A percentile compares a stretch with the other conserved stretches of the same genome.
Evolutionary conservation across 2,888 invertebrate genomes (phyloP).

Genomic region (Electrophaes corylata): DNA sequence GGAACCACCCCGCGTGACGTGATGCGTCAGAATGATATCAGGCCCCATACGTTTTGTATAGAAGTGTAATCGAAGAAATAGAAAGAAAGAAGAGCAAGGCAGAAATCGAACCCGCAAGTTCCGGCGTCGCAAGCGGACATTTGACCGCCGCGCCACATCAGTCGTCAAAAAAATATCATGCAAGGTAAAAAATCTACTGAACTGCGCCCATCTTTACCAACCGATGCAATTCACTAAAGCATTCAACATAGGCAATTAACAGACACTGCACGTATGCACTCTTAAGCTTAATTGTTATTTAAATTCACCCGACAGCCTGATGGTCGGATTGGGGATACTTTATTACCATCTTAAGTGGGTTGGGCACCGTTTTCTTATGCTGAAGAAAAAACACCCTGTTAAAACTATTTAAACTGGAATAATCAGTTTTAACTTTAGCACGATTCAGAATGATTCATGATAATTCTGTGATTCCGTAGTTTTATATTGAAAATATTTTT

Average conservation of each 20-base stretch:
- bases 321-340: slow-evolving; percentile 41
- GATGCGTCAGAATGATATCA: no score
- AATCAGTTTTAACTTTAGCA: not conserved
- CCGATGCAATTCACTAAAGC: slow-evolving; percentile 16
- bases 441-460: not conserved
- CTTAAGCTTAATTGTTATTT: slow-evolving; percentile 71
- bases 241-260: slow-evolving; percentile 74
- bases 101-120: no score
- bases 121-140: no score
- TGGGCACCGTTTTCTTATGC: slow-evolving; percentile 9
- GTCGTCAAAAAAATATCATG: no score
- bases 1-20: no score
- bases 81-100: no score
- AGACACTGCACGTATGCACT: slow-evolving; percentile 63
- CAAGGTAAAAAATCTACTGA: not conserved
- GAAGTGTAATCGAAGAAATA: no score
- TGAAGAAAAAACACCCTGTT: not conserved
- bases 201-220: slow-evolving; percentile 4
- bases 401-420: slow-evolving; percentile 1
- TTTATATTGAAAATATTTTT: not conserved
- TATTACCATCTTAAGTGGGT: slow-evolving; percentile 33
- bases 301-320: slow-evolving; percentile 56
- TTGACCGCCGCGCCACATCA: no score
- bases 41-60: no score
- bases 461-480: no score